Percentiles rank a stretch among this genome's conserved stretches.
Evolutionary conservation across 2,888 invertebrate species (phyloP).

Genomic region (Monoplex corrugatus): DNA sequence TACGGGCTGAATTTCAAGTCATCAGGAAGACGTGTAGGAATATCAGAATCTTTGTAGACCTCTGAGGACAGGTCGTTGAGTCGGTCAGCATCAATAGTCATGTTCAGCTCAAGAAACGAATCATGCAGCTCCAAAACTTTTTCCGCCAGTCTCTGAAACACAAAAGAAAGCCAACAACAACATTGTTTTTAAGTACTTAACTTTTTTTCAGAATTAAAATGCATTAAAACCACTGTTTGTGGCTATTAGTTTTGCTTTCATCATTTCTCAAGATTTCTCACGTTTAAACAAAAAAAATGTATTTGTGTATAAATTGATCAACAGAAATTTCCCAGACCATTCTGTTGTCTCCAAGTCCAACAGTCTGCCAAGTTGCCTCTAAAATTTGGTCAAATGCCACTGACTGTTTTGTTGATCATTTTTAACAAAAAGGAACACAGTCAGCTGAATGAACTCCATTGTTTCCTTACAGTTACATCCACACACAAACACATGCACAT

Average conservation of each 20-base stretch:
- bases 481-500: not conserved
- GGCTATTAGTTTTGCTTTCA: too few relatives aligned
- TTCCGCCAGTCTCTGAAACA: constrained; percentile 73
- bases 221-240: too few relatives aligned
- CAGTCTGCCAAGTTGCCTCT: too few relatives aligned
- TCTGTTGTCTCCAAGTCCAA: not conserved
- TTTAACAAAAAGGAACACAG: too few relatives aligned
- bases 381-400: not conserved
- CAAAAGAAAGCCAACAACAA: not conserved
- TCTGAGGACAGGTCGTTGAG: constrained; percentile 72
- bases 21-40: constrained; percentile 77
- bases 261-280: too few relatives aligned
- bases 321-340: too few relatives aligned
- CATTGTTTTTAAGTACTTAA: too few relatives aligned
- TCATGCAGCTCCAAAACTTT: constrained; percentile 78
- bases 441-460: too few relatives aligned
- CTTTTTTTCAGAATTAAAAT: too few relatives aligned
- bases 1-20: constrained; percentile 79
- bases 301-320: too few relatives aligned
- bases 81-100: constrained; percentile 59
- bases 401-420: not conserved
- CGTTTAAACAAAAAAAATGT: constrained; percentile 3
- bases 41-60: constrained; percentile 80
- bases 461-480: too few relatives aligned
- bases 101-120: constrained; percentile 63